Evolutionary conservation across 2,797 vertebrate species (phyloP).

Genomic region (Catostomus latipinnis): DNA sequence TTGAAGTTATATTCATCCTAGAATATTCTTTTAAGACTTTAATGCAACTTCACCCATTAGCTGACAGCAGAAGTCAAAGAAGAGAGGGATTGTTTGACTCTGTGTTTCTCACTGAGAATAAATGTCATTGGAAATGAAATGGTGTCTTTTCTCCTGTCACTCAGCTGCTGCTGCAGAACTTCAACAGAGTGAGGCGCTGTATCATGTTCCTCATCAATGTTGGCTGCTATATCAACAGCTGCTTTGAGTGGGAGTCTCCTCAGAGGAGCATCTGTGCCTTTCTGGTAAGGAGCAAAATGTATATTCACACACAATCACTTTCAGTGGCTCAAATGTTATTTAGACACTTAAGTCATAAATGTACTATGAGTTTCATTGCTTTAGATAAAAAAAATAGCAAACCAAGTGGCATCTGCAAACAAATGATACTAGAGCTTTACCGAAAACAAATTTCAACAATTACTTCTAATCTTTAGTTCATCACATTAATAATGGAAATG

Average conservation of each 20-base stretch:
- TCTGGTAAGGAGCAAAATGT: conserved; percentile 81
- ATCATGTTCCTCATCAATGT: conserved; percentile 90
- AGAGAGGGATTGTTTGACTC: too few relatives aligned
- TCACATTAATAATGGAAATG: neutral
- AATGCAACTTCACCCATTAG: too few relatives aligned
- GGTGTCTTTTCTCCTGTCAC: conserved; percentile 53
- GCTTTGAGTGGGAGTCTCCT: conserved; percentile 97
- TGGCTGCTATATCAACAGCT: conserved; percentile 94
- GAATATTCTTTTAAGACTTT: too few relatives aligned
- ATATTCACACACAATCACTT: neutral
- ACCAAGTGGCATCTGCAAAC: too few relatives aligned
- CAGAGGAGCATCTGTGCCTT: conserved; percentile 97
- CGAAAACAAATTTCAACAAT: too few relatives aligned
- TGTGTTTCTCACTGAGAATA: neutral
- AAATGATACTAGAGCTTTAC: too few relatives aligned
- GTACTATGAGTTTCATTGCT: too few relatives aligned
- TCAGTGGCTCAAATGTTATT: conserved; percentile 37
- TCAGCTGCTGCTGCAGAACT: conserved; percentile 92
- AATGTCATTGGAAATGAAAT: neutral
- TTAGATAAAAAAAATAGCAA: too few relatives aligned
- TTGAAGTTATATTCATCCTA: too few relatives aligned
- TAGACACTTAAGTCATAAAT: conserved; percentile 5
- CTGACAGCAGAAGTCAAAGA: too few relatives aligned
- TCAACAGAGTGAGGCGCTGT: conserved; percentile 88
- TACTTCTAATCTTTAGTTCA: neutral